These are phyloP conservation scores for Coptodon bakossiorum DNA, from an alignment of 2,113 vertebrate genomes.

Conservation along the genomic window DNA sequence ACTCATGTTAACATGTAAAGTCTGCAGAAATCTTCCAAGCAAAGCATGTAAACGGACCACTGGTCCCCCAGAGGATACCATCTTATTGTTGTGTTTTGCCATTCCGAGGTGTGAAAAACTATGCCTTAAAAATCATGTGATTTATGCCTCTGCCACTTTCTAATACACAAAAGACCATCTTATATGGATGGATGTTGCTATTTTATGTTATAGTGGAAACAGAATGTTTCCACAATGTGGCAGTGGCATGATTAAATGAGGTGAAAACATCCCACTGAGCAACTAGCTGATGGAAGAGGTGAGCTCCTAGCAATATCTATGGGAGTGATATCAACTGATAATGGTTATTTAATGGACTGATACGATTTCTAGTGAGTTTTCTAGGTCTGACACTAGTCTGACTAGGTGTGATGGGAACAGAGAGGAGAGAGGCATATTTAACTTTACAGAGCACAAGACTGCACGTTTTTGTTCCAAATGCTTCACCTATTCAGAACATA, in stretches of 20 bases:
- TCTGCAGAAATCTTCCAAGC: neutral
- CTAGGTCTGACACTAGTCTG: neutral
- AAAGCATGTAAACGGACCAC: neutral
- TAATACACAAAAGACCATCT: neutral
- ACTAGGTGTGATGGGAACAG: neutral
- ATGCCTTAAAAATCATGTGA: neutral
- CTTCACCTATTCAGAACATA: neutral
- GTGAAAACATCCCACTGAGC: neutral
- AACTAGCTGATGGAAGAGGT: neutral
- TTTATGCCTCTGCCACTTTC: neutral
- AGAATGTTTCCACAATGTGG: neutral
- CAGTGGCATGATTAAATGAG: neutral
- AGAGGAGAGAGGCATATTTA: neutral
- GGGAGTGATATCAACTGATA: neutral
- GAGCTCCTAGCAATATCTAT: neutral
- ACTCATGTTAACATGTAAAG: neutral
- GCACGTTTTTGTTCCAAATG: neutral
- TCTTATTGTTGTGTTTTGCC: neutral
- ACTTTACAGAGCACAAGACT: neutral
- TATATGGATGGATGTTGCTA: neutral
- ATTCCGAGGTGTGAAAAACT: neutral
- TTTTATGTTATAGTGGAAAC: neutral
- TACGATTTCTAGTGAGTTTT: neutral
- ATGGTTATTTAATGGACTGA: neutral
- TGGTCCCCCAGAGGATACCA: neutral